Evolutionary conservation across 1,140 invertebrate genomes (phyloP).

Genomic region (Leptinotarsa undecemlineata): DNA sequence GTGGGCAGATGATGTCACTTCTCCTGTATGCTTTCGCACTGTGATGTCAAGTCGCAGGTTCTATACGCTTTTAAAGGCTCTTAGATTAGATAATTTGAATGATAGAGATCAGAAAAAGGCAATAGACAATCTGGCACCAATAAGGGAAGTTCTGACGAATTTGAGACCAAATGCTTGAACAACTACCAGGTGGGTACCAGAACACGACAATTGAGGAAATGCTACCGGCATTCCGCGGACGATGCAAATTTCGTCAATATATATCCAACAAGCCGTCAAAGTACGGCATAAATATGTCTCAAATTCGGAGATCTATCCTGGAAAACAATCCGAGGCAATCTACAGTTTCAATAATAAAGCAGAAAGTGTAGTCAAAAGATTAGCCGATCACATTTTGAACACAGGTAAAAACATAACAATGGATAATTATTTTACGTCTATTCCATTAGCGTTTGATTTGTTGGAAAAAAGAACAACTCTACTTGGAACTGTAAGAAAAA

Average conservation of each 20-base stretch:
- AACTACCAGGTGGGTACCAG: conserved; percentile 14
- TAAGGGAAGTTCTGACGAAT: conserved; percentile 25
- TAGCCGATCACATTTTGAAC: background rate
- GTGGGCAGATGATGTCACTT: background rate
- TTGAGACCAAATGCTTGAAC: conserved; percentile 14
- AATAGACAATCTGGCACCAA: conserved; percentile 19
- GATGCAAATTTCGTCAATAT: conserved; percentile 26
- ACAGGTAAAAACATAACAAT: conserved; percentile 18
- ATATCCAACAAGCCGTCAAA: conserved; percentile 24
- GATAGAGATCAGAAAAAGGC: conserved; percentile 7
- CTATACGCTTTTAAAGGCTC: conserved; percentile 2
- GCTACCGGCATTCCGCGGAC: conserved; percentile 17
- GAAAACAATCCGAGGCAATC: conserved; percentile 7
- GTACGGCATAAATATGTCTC: conserved; percentile 27
- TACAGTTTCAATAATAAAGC: conserved; percentile 11
- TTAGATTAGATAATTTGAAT: conserved; percentile 26
- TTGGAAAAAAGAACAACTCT: conserved; percentile 46
- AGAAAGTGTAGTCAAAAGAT: conserved; percentile 9
- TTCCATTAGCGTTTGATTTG: conserved; percentile 46
- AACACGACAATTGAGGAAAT: conserved; percentile 25
- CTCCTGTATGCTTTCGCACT: conserved; percentile 20
- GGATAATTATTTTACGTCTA: conserved; percentile 27
- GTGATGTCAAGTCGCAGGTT: conserved; percentile 23
- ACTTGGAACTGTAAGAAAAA: conserved; percentile 48
- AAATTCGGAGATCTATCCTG: conserved; percentile 28